Evolutionary conservation across 2,888 invertebrate genomes (phyloP).

Genomic region (Cordylochernes scorpioides): DNA sequence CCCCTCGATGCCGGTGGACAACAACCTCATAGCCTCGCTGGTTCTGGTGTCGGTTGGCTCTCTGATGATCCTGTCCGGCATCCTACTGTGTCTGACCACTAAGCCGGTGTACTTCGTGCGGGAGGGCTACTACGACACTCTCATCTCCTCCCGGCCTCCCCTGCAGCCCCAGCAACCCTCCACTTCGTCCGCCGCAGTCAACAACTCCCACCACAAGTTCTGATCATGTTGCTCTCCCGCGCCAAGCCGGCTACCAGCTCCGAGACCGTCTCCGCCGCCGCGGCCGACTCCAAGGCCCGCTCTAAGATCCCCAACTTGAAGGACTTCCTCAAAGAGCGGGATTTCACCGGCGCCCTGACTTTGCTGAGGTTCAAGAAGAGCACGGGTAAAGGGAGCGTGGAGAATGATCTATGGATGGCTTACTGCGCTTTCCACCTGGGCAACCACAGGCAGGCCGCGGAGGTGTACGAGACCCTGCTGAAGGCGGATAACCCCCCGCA

Average conservation of each 20-base stretch:
- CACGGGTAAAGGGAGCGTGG: constrained; percentile 26
- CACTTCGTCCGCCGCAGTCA: no score
- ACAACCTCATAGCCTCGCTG: no score
- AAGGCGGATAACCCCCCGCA: constrained; percentile 29
- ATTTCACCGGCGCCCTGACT: constrained; percentile 80
- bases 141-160: no score
- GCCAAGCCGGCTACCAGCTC: constrained; percentile 38
- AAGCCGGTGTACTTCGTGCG: no score
- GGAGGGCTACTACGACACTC: no score
- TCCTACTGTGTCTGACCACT: no score
- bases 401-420: constrained; percentile 56
- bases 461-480: constrained; percentile 28
- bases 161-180: no score
- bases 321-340: constrained; percentile 60
- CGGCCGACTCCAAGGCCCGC: constrained; percentile 17
- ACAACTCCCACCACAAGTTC: no score
- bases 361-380: constrained; percentile 44
- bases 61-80: no score
- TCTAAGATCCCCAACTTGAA: constrained; percentile 40
- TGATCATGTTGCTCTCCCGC: constrained; percentile 43
- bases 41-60: no score
- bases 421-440: constrained; percentile 88
- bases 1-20: no score
- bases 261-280: constrained; percentile 9
- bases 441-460: constrained; percentile 56